A percentile compares a stretch with the other conserved stretches of the same genome.
These are phyloP conservation scores for Chaenogobius annularis DNA, from an alignment of 2,113 vertebrate genomes.

Conservation along the genomic window DNA sequence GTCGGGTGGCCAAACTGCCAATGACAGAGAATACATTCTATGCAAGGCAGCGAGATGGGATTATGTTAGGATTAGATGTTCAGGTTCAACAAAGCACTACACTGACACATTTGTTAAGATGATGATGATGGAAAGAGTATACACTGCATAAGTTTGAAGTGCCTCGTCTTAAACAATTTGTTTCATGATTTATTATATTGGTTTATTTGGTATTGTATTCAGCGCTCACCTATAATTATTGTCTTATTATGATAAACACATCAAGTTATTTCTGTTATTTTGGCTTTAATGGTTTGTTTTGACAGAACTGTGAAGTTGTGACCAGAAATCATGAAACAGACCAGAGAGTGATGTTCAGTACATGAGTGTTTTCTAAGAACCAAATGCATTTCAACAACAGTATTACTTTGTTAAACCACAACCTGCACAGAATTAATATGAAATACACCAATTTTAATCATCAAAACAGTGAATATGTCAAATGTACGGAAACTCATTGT, in stretches of 20 bases:
- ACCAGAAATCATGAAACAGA: background rate
- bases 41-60: background rate
- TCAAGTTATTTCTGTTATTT: background rate
- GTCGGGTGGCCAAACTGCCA: background rate
- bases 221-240: no score
- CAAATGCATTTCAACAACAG: no score
- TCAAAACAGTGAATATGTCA: no score
- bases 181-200: background rate
- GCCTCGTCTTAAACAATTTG: background rate
- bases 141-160: background rate
- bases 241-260: no score
- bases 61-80: background rate
- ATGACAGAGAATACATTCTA: background rate
- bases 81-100: background rate
- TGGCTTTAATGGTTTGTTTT: background rate
- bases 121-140: background rate
- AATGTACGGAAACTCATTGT: no score
- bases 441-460: no score
- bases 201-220: no score
- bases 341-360: background rate
- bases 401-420: no score
- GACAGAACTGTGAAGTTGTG: background rate
- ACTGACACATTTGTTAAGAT: background rate
- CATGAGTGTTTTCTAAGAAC: no score
- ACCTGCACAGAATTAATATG: no score